A percentile compares a stretch with the other conserved stretches of the same genome.
Evolutionary conservation across 2,113 vertebrate species (phyloP).

Genomic region (Nycticebus coucang): DNA sequence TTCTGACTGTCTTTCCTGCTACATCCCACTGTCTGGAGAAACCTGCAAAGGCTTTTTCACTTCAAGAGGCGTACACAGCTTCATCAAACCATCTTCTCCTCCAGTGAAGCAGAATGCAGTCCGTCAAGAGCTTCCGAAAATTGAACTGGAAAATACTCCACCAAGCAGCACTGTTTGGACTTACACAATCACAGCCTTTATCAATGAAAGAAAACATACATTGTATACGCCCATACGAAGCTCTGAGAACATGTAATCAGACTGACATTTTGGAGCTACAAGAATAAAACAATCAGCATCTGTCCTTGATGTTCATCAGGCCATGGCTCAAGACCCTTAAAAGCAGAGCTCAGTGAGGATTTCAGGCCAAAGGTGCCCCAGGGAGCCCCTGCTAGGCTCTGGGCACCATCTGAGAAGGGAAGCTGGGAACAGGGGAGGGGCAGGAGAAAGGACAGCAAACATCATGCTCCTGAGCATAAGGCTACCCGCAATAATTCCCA

Average conservation of each 20-base stretch:
- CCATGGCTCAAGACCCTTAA: background rate
- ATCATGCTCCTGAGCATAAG: background rate
- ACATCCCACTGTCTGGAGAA: background rate
- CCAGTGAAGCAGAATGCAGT: background rate
- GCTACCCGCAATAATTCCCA: background rate
- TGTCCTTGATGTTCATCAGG: slow-evolving; percentile 9
- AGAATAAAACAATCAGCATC: background rate
- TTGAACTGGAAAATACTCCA: slow-evolving; percentile 44
- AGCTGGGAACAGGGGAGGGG: background rate
- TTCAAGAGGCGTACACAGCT: background rate
- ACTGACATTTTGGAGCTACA: slow-evolving; percentile 9
- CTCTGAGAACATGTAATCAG: slow-evolving; percentile 31
- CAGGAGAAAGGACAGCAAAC: background rate
- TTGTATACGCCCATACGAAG: background rate
- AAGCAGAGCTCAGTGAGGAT: background rate
- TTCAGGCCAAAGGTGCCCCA: background rate
- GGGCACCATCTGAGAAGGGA: background rate
- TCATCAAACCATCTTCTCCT: slow-evolving; percentile 38
- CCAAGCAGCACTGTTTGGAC: slow-evolving; percentile 24
- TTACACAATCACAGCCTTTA: slow-evolving; percentile 52
- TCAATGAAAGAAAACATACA: slow-evolving; percentile 26
- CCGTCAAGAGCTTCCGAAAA: background rate
- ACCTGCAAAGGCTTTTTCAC: background rate
- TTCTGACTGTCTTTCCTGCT: background rate
- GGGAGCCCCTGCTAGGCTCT: background rate